phyloP scores from a whole-genome alignment of 2,888 invertebrate genomes.

The Ceramica pisi region DNA sequence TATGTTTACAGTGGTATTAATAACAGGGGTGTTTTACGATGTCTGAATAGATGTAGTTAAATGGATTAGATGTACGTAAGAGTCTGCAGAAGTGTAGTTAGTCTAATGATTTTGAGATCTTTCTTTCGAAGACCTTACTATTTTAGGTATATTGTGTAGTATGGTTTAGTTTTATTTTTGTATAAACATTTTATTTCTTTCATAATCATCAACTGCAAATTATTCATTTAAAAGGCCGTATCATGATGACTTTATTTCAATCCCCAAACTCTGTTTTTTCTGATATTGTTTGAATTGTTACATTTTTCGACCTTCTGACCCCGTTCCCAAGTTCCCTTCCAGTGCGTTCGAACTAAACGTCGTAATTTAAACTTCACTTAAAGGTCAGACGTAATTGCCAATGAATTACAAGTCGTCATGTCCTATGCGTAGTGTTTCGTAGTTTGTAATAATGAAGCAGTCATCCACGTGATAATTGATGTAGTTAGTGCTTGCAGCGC shows the following conservation, averaged over 20 bases:
- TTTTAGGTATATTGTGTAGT: too few species aligned
- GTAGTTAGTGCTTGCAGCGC: constrained; percentile 68
- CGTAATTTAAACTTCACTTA: constrained; percentile 64
- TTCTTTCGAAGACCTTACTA: neutral
- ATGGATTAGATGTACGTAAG: constrained; percentile 7
- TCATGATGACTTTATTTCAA: too few species aligned
- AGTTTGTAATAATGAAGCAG: constrained; percentile 77
- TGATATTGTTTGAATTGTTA: neutral
- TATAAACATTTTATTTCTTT: too few species aligned
- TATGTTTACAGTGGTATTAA: constrained; percentile 52
- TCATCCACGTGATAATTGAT: constrained; percentile 70
- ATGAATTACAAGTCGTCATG: constrained; percentile 77
- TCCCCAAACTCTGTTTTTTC: neutral
- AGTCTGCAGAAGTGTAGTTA: neutral
- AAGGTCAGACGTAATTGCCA: constrained; percentile 77
- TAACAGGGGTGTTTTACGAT: constrained; percentile 39
- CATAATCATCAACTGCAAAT: too few species aligned
- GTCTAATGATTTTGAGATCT: neutral
- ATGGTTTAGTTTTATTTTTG: too few species aligned
- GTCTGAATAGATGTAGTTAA: constrained; percentile 25
- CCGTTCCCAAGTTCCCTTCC: constrained; percentile 7
- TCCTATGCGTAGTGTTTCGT: constrained; percentile 63
- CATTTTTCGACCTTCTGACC: constrained; percentile 17
- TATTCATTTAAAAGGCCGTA: too few species aligned
- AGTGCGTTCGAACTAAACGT: constrained; percentile 34